Evolutionary conservation across 2,888 invertebrate species (phyloP), one percentile per base, ranked within the genome.

Genomic region (Pristionchus fissidentatus): DNA sequence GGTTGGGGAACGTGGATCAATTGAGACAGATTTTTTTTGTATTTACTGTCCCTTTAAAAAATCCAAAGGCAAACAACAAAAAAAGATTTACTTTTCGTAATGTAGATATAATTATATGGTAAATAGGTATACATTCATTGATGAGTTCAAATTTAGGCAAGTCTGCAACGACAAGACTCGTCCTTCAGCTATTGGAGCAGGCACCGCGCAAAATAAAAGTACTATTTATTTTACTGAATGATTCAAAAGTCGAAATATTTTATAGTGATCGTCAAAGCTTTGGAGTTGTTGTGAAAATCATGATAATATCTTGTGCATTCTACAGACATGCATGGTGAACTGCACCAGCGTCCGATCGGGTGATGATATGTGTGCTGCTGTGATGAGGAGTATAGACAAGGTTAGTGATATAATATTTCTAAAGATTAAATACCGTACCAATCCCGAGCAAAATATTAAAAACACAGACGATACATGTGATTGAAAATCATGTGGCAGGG

Each of bases 71-170:
- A n/a, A n/a, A n/a, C n/a, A n/a, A n/a, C n/a, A n/a, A n/a, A n/a
- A n/a, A n/a, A n/a, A n/a, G n/a, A n/a, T n/a, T n/a, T n/a, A n/a
- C n/a, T n/a, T n/a, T n/a, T n/a, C n/a, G n/a, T n/a, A 22, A 38
- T 0, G 35, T 22, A 22, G 19, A n/a, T 22, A 13, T 55, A 4
- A 55, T 4, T 55, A 4, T 22, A 38, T 38, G 32, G 8, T 10
- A 13, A 13, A 4, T 41, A 22, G 3, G 8, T 1, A n/a, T 19
- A 22, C 1, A 22, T 41, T n/a, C 26, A 26, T 73, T 73, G 1
- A 73, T 41, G 3, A 43, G 15, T 38, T 32, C 3, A 2, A n/a
- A 73, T 46, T 97, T 0, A 95, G 96, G 85, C 3, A 66, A 66
- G 26, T 52, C 82, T 13, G 73, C 70, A 4, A 73, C 75, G 13